Conservation (phyloP, 2,888 invertebrate genomes). For the Nomada hirtipes region DNA sequence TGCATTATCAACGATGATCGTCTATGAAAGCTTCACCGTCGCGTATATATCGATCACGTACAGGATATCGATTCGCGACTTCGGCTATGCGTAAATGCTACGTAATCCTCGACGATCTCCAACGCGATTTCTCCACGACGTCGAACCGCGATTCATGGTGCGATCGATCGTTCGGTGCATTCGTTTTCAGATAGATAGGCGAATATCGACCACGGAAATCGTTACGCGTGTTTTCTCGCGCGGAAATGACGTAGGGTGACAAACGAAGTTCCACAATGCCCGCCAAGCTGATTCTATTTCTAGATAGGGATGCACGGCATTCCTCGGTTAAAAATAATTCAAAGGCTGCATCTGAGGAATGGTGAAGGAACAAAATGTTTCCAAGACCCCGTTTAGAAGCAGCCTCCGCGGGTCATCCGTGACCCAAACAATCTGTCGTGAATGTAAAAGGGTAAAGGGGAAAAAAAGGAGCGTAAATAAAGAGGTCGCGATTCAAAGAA, state of each 20-base stretch:
- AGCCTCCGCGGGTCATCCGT: background rate
- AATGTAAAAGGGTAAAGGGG: background rate
- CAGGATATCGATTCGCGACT: background rate
- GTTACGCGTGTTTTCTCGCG: conserved; percentile 20
- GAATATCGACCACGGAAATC: background rate
- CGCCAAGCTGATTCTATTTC: background rate
- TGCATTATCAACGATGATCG: background rate
- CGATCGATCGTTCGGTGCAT: conserved; percentile 3
- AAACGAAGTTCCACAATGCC: conserved; percentile 17
- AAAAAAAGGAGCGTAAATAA: background rate
- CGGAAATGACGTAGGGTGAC: conserved; percentile 11
- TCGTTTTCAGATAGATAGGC: conserved; percentile 12
- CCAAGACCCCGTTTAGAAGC: background rate
- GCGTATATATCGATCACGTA: background rate
- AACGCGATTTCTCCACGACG: background rate
- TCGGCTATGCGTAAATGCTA: background rate
- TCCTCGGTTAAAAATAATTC: background rate
- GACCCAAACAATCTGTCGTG: background rate
- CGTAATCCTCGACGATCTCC: background rate
- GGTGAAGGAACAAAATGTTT: background rate
- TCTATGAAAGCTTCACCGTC: background rate
- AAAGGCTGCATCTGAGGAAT: background rate
- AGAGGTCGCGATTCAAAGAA: conserved; percentile 15
- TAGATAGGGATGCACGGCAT: background rate
- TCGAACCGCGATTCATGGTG: background rate